Conservation (phyloP, 2,888 invertebrate species). For the Pinctada fucata region DNA sequence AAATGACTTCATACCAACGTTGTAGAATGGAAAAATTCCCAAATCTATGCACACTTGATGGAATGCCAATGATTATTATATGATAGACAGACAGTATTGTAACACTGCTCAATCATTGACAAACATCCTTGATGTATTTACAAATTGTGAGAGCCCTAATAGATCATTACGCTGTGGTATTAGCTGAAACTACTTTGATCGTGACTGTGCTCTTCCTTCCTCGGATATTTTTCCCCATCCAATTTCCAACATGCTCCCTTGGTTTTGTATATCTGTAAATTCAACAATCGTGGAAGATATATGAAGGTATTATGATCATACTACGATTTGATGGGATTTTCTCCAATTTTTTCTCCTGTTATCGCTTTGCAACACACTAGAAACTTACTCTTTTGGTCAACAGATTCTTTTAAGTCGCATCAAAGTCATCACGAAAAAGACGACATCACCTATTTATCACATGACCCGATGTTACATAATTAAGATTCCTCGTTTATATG, state of each 20-base stretch:
- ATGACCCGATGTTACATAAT: too few species aligned
- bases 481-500: too few species aligned
- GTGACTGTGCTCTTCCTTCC: not conserved
- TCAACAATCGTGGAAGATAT: not conserved
- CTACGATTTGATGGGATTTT: too few species aligned
- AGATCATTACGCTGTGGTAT: not conserved
- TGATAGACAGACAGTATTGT: not conserved
- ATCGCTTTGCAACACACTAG: too few species aligned
- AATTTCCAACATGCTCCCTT: not conserved
- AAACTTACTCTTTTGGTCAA: too few species aligned
- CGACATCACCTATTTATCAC: too few species aligned
- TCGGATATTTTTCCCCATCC: not conserved
- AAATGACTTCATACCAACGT: too few species aligned
- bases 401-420: too few species aligned
- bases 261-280: not conserved
- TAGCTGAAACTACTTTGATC: not conserved
- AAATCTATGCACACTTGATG: not conserved
- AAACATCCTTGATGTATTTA: conserved; percentile 3
- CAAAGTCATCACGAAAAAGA: too few species aligned
- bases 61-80: not conserved
- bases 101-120: not conserved
- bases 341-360: too few species aligned
- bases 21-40: too few species aligned
- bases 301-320: not conserved
- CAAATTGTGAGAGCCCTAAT: not conserved